Conservation (phyloP, 2,113 vertebrate species). For the Cheirogaleus medius region DNA sequence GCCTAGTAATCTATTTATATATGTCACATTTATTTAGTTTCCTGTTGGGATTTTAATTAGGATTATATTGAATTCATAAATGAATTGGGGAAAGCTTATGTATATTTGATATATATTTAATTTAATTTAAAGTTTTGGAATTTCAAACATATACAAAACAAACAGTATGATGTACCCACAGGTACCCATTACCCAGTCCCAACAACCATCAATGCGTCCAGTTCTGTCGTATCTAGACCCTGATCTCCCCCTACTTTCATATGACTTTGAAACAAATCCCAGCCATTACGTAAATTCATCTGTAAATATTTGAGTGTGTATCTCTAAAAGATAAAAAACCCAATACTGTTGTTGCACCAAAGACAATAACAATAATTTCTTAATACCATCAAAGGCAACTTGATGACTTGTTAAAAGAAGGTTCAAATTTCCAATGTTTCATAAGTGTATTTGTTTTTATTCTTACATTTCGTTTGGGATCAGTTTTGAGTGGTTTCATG, state of each 20-base stretch:
- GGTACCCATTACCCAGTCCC: neutral
- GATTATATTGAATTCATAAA: neutral
- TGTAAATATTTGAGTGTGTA: neutral
- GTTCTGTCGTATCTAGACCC: neutral
- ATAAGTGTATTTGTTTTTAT: neutral
- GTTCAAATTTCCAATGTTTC: neutral
- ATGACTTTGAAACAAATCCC: neutral
- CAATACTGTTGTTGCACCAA: neutral
- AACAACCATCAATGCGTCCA: neutral
- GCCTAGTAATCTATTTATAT: neutral
- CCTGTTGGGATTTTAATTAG: slow-evolving; percentile 29
- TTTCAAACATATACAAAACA: neutral
- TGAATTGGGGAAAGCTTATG: neutral
- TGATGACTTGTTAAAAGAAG: neutral
- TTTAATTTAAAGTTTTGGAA: neutral
- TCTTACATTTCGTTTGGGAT: neutral
- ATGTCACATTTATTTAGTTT: neutral
- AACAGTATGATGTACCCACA: neutral
- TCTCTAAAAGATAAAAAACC: neutral
- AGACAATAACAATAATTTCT: neutral
- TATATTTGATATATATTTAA: neutral
- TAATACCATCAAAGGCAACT: neutral
- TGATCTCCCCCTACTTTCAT: neutral
- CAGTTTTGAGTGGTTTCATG: neutral
- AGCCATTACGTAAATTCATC: neutral